These are phyloP conservation scores for Dysmachus trigonus DNA, from an alignment of 2,888 invertebrate genomes.

Conservation along the genomic window DNA sequence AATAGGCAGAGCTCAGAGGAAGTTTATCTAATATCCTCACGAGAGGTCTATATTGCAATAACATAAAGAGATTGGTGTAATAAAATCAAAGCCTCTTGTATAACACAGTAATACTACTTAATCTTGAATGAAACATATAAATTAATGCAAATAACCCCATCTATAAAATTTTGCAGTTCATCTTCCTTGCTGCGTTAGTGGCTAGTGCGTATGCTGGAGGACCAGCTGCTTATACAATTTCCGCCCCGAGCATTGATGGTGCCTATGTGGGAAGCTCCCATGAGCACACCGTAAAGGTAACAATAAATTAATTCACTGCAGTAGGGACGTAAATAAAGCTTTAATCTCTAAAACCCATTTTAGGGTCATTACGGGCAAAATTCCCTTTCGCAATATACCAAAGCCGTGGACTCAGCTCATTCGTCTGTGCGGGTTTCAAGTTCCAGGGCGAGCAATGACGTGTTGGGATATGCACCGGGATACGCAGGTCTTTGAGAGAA, in stretches of 20 bases:
- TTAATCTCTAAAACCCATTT: background rate
- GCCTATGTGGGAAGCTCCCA: constrained; percentile 62
- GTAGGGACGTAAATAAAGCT: background rate
- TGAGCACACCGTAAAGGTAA: constrained; percentile 62
- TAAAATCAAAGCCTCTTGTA: too few relatives aligned
- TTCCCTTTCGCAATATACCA: constrained; percentile 63
- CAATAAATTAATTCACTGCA: background rate
- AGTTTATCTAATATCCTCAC: too few relatives aligned
- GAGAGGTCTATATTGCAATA: too few relatives aligned
- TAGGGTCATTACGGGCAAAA: constrained; percentile 63
- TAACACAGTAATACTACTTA: too few relatives aligned
- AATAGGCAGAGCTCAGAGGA: too few relatives aligned
- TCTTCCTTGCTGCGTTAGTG: constrained; percentile 59
- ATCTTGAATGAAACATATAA: too few relatives aligned
- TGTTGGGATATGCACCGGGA: constrained; percentile 51
- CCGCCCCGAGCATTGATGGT: constrained; percentile 62
- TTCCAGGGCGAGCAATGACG: constrained; percentile 63
- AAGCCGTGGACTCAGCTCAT: constrained; percentile 63
- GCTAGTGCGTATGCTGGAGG: constrained; percentile 62
- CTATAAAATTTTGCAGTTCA: constrained; percentile 54
- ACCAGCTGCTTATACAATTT: constrained; percentile 63
- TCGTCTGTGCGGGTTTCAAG: constrained; percentile 63
- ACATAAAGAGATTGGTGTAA: too few relatives aligned
- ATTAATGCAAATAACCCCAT: background rate
- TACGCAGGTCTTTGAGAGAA: constrained; percentile 42